Base-by-base conservation (phyloP, 1,140 invertebrate genomes). In the Cepaea nemoralis region DNA sequence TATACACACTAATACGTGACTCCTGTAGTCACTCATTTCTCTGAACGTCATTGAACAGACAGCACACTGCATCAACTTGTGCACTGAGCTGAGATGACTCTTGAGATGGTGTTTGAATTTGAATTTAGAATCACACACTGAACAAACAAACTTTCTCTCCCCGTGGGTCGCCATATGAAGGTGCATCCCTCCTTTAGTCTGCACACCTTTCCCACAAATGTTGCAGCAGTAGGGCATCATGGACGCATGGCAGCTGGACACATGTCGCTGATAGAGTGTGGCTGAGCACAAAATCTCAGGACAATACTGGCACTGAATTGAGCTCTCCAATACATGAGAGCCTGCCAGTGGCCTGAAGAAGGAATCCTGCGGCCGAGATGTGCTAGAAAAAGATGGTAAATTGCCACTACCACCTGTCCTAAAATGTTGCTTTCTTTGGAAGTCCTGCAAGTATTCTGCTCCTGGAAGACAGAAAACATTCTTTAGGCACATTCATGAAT, bases 21-120 rank as follows among this genome's bases (percentile, higher is more conserved):
- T 63, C 33, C 59, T 63, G 59, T 63, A 63, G n/a, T 63, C 59
- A 31, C 12, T n/a, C 12, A 31, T 1, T 5, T 63, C 59, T 63
- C 8, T 70, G 39, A 70, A 70, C 40, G 69, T 42, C 0, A 70
- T 24, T n/a, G 8, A 1, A 50, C 45, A 75, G 10, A 14, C 1
- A 48, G 39, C 42, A 75, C 55, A 77, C 12, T 37, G 55, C 3
- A 59, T 39, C 19, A 69, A 19, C 22, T 69, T 69, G 63, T 83
- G 82, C 27, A 83, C 75, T 10, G 48, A 63, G 42, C 39, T 74
- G 70, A 80, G 66, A 45, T 83, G 82, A n/a, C 78, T 31, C 12
- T 79, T 67, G 22, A 83, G 73, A 55, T 83, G 82, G 69, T 83
- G 82, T 50, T 83, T 83, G 74, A 76, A 81, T n/a, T 80, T 75